phyloP scores from a whole-genome alignment of 2,888 invertebrate species.

The Leuctra nigra region DNA sequence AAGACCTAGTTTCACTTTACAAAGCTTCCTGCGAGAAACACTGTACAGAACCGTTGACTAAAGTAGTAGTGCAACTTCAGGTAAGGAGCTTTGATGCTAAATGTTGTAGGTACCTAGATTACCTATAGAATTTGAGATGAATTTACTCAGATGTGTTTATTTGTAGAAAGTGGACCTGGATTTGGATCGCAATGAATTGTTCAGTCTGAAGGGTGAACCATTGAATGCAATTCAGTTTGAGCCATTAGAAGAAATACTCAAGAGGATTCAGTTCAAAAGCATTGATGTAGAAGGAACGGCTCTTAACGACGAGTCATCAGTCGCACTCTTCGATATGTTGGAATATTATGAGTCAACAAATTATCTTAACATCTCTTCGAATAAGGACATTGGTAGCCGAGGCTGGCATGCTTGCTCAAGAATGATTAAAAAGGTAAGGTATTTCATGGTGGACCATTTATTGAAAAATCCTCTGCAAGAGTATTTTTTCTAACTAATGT shows the following conservation, averaged over 20 bases:
- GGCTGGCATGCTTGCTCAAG: constrained; percentile 81
- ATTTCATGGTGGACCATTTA: background rate
- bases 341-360: constrained; percentile 84
- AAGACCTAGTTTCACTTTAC: constrained; percentile 68
- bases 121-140: too few species aligned
- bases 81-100: constrained; percentile 39
- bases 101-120: background rate
- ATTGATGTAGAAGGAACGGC: constrained; percentile 61
- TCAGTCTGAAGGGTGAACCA: constrained; percentile 52
- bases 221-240: constrained; percentile 65
- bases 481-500: too few species aligned
- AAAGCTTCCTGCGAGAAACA: constrained; percentile 65
- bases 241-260: constrained; percentile 75
- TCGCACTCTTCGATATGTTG: constrained; percentile 83
- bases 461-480: too few species aligned
- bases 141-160: background rate
- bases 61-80: constrained; percentile 66
- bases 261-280: constrained; percentile 64
- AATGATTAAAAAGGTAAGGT: constrained; percentile 65
- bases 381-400: constrained; percentile 63
- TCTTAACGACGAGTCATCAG: constrained; percentile 64
- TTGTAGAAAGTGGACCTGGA: constrained; percentile 39
- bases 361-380: constrained; percentile 68
- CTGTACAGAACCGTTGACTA: constrained; percentile 59
- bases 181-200: constrained; percentile 50